Evolutionary conservation across 2,888 invertebrate species (phyloP), one percentile per base, ranked within the genome.

Genomic region (Stegophylla sp.): DNA sequence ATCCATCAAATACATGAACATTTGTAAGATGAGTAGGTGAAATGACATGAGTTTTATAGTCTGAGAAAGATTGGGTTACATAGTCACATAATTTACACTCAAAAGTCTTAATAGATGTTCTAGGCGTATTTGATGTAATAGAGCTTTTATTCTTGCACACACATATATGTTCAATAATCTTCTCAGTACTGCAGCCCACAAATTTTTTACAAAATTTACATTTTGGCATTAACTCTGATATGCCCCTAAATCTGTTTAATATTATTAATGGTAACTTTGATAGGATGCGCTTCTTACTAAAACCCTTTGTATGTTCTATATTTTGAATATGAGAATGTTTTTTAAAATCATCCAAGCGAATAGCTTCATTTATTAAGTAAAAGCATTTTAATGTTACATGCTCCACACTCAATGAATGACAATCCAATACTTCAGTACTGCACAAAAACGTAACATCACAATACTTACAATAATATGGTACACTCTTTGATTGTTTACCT

Each of bases 191-290:
- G n/a, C 51, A 51, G 13, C 2, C 15, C 13, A 69, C 5, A 69
- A 34, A 1, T 34, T 28, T 51, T 34, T 34, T 13, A 51, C 51
- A 69, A 26, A 69, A 28, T 28, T 34, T 69, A 20, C 69, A 69
- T 34, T 69, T 51, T 34, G 20, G 51, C 7, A 69, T 51, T n/a
- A 7, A 28, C 3, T n/a, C 2, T 51, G 51, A 69, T 51, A 9
- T 69, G 13, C 34, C 51, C n/a, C 28, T n/a, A 51, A 69, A 69
- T 20, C n/a, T 12, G n/a, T 69, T n/a, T 5, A 69, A 28, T 34
- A 69, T 69, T n/a, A 69, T 69, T 69, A 69, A 51, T 51, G 69
- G 51, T 13, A 69, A 51, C n/a, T 69, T 15, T 20, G 51, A 69
- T 34, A 3, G 7, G 5, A n/a, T 67, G 28, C 1, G 26, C 28